Percentiles rank a stretch among this genome's conserved stretches.
phyloP scores from a whole-genome alignment of 2,113 vertebrate genomes.

The Catharus bicknelli region DNA sequence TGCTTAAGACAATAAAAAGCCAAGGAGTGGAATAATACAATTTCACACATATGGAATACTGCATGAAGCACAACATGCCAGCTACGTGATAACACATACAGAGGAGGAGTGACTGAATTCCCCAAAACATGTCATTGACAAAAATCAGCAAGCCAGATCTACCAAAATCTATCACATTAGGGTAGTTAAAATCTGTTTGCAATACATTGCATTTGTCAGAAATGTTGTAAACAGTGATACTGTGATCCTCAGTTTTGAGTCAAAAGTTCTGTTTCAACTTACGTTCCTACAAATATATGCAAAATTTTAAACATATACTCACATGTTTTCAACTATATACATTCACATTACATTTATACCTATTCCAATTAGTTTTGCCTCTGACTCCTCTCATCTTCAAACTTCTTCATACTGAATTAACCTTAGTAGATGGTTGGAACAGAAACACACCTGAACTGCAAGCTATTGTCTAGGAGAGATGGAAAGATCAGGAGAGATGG shows the following conservation, averaged over 20 bases:
- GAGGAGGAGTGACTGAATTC: background rate
- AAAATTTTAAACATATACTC: background rate
- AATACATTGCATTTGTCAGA: background rate
- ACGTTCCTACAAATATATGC: background rate
- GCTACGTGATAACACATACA: background rate
- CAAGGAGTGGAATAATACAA: background rate
- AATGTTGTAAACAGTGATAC: background rate
- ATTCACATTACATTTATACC: background rate
- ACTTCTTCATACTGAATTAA: background rate
- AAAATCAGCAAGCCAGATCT: background rate
- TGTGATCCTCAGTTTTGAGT: background rate
- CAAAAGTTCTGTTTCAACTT: background rate
- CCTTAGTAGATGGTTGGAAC: background rate
- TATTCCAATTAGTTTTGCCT: background rate
- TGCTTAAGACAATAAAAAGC: background rate
- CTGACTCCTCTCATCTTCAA: background rate
- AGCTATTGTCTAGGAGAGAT: background rate
- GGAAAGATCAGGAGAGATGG: background rate
- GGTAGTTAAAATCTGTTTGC: background rate
- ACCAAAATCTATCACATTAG: background rate
- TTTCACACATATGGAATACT: background rate
- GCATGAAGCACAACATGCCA: background rate
- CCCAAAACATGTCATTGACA: background rate
- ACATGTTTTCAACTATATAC: background rate
- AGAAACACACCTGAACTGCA: background rate